Evolutionary conservation across 2,113 vertebrate genomes (phyloP).

Genomic region (Megaceryle torquata): DNA sequence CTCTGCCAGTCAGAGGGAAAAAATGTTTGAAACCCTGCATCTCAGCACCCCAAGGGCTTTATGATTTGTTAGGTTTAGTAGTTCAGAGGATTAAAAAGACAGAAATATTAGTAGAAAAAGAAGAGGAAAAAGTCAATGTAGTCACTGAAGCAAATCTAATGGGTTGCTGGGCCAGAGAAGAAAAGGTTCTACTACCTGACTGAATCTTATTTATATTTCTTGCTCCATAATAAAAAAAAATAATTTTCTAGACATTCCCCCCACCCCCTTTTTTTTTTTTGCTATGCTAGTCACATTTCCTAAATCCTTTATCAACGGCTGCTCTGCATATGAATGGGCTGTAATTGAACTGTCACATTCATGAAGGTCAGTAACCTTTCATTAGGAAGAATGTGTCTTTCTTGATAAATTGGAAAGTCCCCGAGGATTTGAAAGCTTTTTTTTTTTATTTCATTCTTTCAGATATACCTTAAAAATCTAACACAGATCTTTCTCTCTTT

Average conservation of each 20-base stretch:
- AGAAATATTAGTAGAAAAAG: constrained; percentile 74
- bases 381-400: constrained; percentile 85
- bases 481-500: constrained; percentile 53
- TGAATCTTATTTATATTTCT: constrained; percentile 78
- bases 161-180: constrained; percentile 62
- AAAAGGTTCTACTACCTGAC: constrained; percentile 73
- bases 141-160: constrained; percentile 76
- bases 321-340: constrained; percentile 84
- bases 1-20: constrained; percentile 69
- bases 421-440: constrained; percentile 76
- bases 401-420: constrained; percentile 83
- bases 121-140: constrained; percentile 65
- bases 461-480: constrained; percentile 73
- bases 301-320: constrained; percentile 80
- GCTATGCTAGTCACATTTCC: constrained; percentile 81
- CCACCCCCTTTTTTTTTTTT: constrained; percentile 51
- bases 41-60: constrained; percentile 73
- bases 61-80: constrained; percentile 77
- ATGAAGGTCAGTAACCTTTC: constrained; percentile 87
- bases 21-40: constrained; percentile 64
- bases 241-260: constrained; percentile 68
- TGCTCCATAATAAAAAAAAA: constrained; percentile 73
- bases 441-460: constrained; percentile 63
- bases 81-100: constrained; percentile 77
- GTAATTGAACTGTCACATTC: constrained; percentile 84